Conservation (phyloP, 2,797 vertebrate genomes). For the Enteromius argenteus region DNA sequence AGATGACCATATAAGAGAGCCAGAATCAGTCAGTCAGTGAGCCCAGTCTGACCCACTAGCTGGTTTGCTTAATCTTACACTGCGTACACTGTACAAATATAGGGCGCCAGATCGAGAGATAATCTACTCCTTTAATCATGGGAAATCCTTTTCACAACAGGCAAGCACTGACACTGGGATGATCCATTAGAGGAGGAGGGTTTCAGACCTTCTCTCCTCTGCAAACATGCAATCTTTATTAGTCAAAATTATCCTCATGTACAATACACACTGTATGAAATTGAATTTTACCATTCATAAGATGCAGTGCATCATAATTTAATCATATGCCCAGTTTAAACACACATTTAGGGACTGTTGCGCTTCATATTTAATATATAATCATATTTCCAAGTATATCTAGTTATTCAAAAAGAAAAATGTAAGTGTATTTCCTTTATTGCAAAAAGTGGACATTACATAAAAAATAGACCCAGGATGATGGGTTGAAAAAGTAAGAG, state of each 20-base stretch:
- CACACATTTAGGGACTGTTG: background rate
- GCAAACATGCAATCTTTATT: slow-evolving; percentile 1
- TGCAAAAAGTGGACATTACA: background rate
- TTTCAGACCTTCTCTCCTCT: slow-evolving; percentile 14
- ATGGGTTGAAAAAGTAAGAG: background rate
- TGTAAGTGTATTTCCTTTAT: background rate
- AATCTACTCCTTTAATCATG: slow-evolving; percentile 56
- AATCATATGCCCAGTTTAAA: background rate
- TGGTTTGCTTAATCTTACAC: slow-evolving; percentile 44
- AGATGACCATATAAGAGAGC: background rate
- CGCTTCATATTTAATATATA: background rate
- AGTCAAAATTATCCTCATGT: background rate
- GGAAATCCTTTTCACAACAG: slow-evolving; percentile 48
- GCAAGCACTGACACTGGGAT: slow-evolving; percentile 21
- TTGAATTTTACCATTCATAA: background rate
- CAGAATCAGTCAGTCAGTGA: slow-evolving; percentile 31
- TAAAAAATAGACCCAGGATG: background rate
- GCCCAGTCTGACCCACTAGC: slow-evolving; percentile 7
- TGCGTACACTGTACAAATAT: slow-evolving; percentile 31
- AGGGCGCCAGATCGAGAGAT: slow-evolving; percentile 52
- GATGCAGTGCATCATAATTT: background rate
- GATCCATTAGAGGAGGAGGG: slow-evolving; percentile 23
- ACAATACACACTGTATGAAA: background rate
- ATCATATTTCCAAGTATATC: background rate
- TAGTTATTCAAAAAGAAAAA: background rate